These are phyloP conservation scores for Petrolisthes manimaculis DNA, from an alignment of 2,888 invertebrate genomes.

Conservation along the genomic window DNA sequence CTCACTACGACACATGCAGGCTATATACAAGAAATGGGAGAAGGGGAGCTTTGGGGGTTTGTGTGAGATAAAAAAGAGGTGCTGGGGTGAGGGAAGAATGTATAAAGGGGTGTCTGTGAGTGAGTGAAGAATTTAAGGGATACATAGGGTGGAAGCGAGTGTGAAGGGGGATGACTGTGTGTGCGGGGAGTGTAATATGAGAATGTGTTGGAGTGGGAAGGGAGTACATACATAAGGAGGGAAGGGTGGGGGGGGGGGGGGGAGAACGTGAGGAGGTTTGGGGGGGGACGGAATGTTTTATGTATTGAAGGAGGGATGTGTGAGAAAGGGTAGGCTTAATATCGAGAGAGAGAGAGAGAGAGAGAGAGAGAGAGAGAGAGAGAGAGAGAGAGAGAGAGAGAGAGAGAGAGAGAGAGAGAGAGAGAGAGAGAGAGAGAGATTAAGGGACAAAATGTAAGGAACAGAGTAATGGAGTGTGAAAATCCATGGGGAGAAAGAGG, in stretches of 20 bases:
- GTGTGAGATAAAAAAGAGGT: not conserved
- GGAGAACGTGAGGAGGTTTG: not conserved
- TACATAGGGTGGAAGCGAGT: not conserved
- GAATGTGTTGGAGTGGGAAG: not conserved
- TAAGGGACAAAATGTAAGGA: not conserved
- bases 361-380: not conserved
- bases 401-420: not conserved
- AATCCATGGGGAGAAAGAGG: not conserved
- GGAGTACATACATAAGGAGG: not conserved
- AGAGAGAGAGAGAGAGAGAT: not conserved
- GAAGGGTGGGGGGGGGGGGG: not conserved
- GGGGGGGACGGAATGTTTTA: not conserved
- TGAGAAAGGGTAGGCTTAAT: not conserved
- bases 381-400: not conserved
- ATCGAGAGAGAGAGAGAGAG: not conserved
- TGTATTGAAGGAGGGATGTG: not conserved
- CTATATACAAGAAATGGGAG: too few species aligned
- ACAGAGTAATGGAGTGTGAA: not conserved
- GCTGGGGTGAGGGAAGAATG: not conserved
- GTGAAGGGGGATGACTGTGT: not conserved
- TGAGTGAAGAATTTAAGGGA: not conserved
- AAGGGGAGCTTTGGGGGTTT: too few species aligned
- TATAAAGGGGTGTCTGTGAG: not conserved
- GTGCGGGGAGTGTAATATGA: not conserved
- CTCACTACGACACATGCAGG: too few species aligned